Evolutionary conservation across 2,888 invertebrate genomes (phyloP).

Genomic region (Chalcosyrphus nemorum): DNA sequence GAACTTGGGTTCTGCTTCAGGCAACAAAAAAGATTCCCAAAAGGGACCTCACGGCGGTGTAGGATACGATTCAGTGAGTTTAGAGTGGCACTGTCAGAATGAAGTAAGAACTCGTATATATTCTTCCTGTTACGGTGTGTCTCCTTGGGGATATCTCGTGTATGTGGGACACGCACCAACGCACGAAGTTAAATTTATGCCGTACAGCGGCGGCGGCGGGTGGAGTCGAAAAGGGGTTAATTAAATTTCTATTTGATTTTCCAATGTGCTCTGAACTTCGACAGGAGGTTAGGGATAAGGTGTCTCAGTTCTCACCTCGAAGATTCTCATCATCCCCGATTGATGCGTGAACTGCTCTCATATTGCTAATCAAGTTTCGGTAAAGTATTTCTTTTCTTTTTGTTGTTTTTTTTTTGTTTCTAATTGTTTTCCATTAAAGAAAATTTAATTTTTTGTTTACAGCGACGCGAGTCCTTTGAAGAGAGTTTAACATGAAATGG

Average conservation of each 20-base stretch:
- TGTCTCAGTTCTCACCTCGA: slow-evolving; percentile 36
- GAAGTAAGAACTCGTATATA: background rate
- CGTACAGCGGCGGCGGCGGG: background rate
- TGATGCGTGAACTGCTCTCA: slow-evolving; percentile 13
- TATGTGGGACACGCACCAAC: background rate
- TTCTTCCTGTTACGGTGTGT: background rate
- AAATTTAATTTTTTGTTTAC: slow-evolving; percentile 10
- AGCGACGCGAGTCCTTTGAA: background rate
- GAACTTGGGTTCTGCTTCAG: slow-evolving; percentile 8
- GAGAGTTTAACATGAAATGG: background rate
- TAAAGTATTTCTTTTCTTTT: background rate
- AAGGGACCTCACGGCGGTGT: background rate
- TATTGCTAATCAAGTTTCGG: background rate
- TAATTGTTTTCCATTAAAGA: slow-evolving; percentile 30
- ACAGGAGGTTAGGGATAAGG: slow-evolving; percentile 3
- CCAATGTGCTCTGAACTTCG: background rate
- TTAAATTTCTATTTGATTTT: slow-evolving; percentile 44
- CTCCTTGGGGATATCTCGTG: too few relatives aligned
- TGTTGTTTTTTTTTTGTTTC: slow-evolving; percentile 1
- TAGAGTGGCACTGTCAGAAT: background rate
- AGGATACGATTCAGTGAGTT: slow-evolving; percentile 8
- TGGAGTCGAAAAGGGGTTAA: slow-evolving; percentile 24
- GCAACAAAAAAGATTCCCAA: slow-evolving; percentile 19
- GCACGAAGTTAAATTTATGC: background rate
- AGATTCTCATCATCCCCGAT: background rate